Evolutionary conservation across 1,140 invertebrate species (phyloP).

Genomic region (Drosophila ficusphila): DNA sequence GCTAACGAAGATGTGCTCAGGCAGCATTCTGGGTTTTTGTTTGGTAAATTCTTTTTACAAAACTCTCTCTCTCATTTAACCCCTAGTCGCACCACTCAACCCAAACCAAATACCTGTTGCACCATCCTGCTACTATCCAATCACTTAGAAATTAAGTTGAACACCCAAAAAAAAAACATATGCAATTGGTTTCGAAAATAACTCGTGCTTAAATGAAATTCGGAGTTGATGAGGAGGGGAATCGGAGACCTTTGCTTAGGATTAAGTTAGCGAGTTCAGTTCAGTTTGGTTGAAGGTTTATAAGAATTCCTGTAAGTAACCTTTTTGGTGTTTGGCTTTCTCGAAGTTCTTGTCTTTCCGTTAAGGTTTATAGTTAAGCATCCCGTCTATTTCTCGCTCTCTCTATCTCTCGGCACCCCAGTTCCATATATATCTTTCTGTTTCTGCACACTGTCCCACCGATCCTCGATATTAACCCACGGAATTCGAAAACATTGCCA

Average conservation of each 20-base stretch:
- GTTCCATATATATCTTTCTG: constrained; percentile 1
- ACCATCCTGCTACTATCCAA: constrained; percentile 8
- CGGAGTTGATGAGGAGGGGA: constrained; percentile 72
- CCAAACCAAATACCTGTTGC: constrained; percentile 23
- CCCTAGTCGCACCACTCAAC: constrained; percentile 37
- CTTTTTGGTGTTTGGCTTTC: constrained; percentile 72
- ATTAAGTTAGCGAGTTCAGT: constrained; percentile 52
- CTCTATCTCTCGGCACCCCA: constrained; percentile 21
- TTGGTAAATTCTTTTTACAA: constrained; percentile 83
- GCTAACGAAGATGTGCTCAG: constrained; percentile 84
- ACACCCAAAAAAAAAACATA: constrained; percentile 6
- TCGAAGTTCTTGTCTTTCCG: constrained; percentile 23
- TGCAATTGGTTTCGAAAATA: constrained; percentile 21
- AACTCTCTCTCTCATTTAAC: constrained; percentile 49
- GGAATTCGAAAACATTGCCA: constrained; percentile 10
- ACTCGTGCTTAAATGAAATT: constrained; percentile 65
- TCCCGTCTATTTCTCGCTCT: constrained; percentile 18
- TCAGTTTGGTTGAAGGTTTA: constrained; percentile 26
- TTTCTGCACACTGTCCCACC: constrained; percentile 12
- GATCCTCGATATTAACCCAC: constrained; percentile 28
- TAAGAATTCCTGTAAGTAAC: constrained; percentile 57
- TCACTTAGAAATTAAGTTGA: constrained; percentile 20
- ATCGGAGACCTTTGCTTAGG: constrained; percentile 10
- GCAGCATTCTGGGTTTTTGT: constrained; percentile 84
- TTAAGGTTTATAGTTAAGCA: constrained; percentile 29